phyloP scores from a whole-genome alignment of 2,113 vertebrate genomes.

The Ia io region DNA sequence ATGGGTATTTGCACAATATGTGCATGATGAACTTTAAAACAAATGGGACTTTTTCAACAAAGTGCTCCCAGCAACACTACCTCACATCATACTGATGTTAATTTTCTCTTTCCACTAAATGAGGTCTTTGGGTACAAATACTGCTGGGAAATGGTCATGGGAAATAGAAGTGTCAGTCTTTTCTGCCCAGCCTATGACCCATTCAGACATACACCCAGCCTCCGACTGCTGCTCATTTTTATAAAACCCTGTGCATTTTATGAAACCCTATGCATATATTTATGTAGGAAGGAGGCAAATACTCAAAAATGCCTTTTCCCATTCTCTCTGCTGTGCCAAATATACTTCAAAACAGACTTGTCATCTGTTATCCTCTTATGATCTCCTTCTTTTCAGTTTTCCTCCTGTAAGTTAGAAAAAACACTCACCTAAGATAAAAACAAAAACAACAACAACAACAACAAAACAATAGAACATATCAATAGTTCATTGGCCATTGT shows the following conservation, averaged over 20 bases:
- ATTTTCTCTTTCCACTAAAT: conserved; percentile 14
- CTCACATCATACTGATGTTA: neutral
- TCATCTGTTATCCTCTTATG: neutral
- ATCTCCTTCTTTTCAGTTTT: neutral
- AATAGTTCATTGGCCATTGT: neutral
- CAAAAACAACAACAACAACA: neutral
- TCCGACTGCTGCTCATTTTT: neutral
- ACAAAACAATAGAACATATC: neutral
- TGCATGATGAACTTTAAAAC: conserved; percentile 13
- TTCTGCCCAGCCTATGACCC: neutral
- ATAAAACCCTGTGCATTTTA: neutral
- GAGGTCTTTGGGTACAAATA: neutral
- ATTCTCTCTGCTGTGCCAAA: neutral
- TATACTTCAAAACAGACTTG: neutral
- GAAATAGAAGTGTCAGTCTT: neutral
- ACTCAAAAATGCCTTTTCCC: neutral
- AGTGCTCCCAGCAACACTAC: neutral
- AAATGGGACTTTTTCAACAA: conserved; percentile 13
- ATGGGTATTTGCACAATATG: neutral
- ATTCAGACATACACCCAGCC: neutral
- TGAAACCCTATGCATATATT: neutral
- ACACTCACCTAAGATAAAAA: neutral
- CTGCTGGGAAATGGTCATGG: neutral
- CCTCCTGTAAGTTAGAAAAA: neutral
- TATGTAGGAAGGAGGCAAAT: neutral